These are phyloP conservation scores for Zosterops hypoxanthus DNA, from an alignment of 2,113 vertebrate genomes.

Conservation along the genomic window DNA sequence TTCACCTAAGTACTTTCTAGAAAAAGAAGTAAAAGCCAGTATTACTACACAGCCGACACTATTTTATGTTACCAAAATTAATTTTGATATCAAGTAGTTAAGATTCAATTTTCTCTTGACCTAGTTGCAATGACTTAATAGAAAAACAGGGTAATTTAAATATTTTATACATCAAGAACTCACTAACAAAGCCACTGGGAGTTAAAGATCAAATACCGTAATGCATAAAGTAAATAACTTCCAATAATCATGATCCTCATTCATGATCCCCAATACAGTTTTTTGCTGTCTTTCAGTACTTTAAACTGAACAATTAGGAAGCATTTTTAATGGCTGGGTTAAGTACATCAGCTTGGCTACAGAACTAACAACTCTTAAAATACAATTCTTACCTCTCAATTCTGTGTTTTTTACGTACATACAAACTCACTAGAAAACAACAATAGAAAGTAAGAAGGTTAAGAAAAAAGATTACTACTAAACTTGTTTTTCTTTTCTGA, in stretches of 20 bases:
- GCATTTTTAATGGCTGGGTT: background rate
- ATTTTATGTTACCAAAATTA: slow-evolving; percentile 30
- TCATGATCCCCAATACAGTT: background rate
- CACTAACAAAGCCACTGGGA: background rate
- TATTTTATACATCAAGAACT: slow-evolving; percentile 27
- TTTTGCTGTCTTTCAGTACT: background rate
- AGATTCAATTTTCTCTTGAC: slow-evolving; percentile 40
- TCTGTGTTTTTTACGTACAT: background rate
- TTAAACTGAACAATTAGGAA: background rate
- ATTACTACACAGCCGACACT: background rate
- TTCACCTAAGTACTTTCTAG: background rate
- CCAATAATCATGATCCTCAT: background rate
- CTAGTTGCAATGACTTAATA: slow-evolving; percentile 6
- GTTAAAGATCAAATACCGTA: background rate
- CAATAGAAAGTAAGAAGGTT: background rate
- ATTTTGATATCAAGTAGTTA: background rate
- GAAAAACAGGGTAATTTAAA: background rate
- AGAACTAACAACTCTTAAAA: background rate
- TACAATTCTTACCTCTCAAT: background rate
- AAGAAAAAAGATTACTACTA: background rate
- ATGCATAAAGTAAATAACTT: background rate
- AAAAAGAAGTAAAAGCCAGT: background rate
- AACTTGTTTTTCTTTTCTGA: background rate
- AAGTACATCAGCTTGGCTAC: background rate
- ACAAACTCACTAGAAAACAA: background rate